phyloP scores from a whole-genome alignment of 1,140 invertebrate genomes.

The Coptotermes formosanus region DNA sequence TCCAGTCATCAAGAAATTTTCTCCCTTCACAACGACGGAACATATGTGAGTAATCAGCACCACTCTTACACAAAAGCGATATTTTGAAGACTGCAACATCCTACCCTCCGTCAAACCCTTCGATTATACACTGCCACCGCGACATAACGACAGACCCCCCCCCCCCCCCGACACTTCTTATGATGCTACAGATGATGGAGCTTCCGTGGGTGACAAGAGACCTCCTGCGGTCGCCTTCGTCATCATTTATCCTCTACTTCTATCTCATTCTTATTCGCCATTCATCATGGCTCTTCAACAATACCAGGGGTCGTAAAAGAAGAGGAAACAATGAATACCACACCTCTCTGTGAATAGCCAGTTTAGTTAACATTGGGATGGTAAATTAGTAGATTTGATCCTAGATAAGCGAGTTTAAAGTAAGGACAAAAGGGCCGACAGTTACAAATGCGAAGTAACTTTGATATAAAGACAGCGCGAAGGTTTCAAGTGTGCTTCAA shows the following conservation, averaged over 20 bases:
- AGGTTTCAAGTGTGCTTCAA: not conserved
- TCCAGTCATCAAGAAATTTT: not conserved
- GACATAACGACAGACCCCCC: not conserved
- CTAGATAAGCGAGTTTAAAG: not conserved
- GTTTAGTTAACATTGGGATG: not conserved
- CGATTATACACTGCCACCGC: not conserved
- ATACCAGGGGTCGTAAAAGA: not conserved
- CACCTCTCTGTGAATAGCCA: not conserved
- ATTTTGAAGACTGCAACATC: not conserved
- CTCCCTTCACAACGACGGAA: not conserved
- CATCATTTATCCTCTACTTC: not conserved
- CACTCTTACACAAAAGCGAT: not conserved
- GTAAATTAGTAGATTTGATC: not conserved
- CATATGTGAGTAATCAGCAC: not conserved
- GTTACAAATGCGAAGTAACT: not conserved
- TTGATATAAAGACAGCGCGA: not conserved
- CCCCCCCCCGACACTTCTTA: not conserved
- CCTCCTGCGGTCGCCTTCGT: not conserved
- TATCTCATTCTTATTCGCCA: not conserved
- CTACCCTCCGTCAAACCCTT: too few relatives aligned
- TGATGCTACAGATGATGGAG: not conserved
- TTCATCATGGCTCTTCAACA: not conserved
- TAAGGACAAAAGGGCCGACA: not conserved
- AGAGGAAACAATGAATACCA: not conserved
- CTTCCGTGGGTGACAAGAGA: not conserved